These are phyloP conservation scores for Drosophila insularis DNA, from an alignment of 1,140 invertebrate genomes.

Conservation along the genomic window DNA sequence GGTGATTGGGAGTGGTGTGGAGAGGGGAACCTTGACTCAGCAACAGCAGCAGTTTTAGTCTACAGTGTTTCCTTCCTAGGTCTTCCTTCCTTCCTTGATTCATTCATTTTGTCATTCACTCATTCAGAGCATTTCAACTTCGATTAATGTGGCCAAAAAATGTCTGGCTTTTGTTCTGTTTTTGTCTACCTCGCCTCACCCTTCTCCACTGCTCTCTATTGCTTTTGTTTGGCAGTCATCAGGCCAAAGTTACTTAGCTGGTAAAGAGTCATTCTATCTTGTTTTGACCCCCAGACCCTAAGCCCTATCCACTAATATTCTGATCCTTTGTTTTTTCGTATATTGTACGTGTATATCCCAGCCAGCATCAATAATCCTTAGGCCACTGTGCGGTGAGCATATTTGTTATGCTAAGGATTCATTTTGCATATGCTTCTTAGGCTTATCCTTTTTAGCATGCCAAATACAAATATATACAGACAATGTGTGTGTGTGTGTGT, in stretches of 20 bases:
- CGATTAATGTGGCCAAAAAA: conserved; percentile 70
- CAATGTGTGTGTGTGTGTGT: conserved; percentile 1
- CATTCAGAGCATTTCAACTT: conserved; percentile 56
- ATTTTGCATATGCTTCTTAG: conserved; percentile 50
- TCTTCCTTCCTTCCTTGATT: conserved; percentile 31
- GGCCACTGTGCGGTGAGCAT: conserved; percentile 24
- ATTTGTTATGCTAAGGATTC: conserved; percentile 63
- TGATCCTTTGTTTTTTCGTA: background rate
- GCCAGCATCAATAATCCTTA: conserved; percentile 28
- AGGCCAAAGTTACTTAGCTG: conserved; percentile 22
- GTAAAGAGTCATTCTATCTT: conserved; percentile 28
- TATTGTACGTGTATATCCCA: background rate
- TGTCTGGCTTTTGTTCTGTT: conserved; percentile 25
- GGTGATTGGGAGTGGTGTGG: too few species aligned
- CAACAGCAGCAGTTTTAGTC: conserved; percentile 2
- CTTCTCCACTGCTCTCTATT: too few species aligned
- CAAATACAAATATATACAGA: conserved; percentile 30
- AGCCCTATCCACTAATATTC: background rate
- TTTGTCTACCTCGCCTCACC: background rate
- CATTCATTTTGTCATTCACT: conserved; percentile 10
- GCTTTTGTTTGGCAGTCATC: conserved; percentile 60
- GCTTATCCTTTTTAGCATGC: conserved; percentile 39
- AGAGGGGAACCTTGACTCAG: background rate
- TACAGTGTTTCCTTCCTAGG: conserved; percentile 57
- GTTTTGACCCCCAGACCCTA: background rate